Conservation (phyloP, 64 coral and sea anemone genomes). For the Stylophora pistillata region DNA sequence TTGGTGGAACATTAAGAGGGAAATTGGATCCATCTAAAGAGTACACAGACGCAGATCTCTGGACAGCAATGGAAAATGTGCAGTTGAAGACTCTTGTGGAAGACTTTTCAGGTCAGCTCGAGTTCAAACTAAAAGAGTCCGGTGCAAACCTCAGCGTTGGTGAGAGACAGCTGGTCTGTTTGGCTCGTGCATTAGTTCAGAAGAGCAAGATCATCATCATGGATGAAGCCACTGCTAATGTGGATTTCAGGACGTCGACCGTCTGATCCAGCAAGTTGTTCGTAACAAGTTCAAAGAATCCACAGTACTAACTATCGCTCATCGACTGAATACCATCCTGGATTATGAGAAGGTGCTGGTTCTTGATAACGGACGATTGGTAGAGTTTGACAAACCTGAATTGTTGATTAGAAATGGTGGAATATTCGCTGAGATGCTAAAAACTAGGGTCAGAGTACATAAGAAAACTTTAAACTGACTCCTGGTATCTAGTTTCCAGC, state of each 20-base stretch:
- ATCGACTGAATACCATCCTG: constrained; percentile 53
- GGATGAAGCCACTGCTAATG: constrained; percentile 38
- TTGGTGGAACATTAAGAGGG: constrained; percentile 12
- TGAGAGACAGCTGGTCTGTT: constrained; percentile 40
- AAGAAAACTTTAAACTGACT: too few species aligned
- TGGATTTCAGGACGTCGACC: constrained; percentile 25
- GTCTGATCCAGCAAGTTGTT: constrained; percentile 18
- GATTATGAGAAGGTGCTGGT: constrained; percentile 38
- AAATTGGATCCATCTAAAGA: constrained; percentile 34
- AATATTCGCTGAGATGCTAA: constrained; percentile 26
- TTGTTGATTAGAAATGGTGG: constrained; percentile 34
- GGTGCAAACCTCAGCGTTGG: constrained; percentile 27
- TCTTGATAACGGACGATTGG: constrained; percentile 7
- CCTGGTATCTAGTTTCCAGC: too few species aligned
- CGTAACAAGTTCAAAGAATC: constrained; percentile 25
- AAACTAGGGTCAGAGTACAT: too few species aligned
- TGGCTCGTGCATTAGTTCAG: constrained; percentile 36
- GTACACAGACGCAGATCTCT: constrained; percentile 1
- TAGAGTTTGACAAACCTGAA: constrained; percentile 25
- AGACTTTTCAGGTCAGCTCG: constrained; percentile 15
- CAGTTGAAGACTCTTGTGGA: constrained; percentile 19
- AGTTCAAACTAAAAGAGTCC: constrained; percentile 5
- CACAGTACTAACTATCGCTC: constrained; percentile 55
- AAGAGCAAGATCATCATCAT: constrained; percentile 44
- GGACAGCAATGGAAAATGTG: constrained; percentile 1